phyloP scores from a whole-genome alignment of 1,140 invertebrate species.

The fruit fly (Drosophila melanogaster) region Release_6_plus_ISO1_MT NT_037436.4:20547001-20547500 shows the following conservation, averaged over 20 bases:
- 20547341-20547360: conserved; percentile 28
- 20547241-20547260: conserved; percentile 82
- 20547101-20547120: conserved; percentile 76
- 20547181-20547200: conserved; percentile 74
- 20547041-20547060: conserved; percentile 30
- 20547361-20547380: conserved; percentile 56
- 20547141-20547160: not conserved
- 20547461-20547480: conserved; percentile 80
- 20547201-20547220: conserved; percentile 74
- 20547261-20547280: conserved; percentile 83
- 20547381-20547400: conserved; percentile 82
- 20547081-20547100: conserved; percentile 10
- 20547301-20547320: conserved; percentile 17
- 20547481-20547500: conserved; percentile 37
- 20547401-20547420: conserved; percentile 80
- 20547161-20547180: conserved; percentile 28
- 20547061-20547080: conserved; percentile 7
- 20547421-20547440: conserved; percentile 68
- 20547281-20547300: conserved; percentile 83
- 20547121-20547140: conserved; percentile 60
- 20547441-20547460: conserved; percentile 77
- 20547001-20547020: conserved; percentile 13
- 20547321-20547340: conserved; percentile 3
- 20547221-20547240: conserved; percentile 79
- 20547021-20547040: conserved; percentile 42